phyloP scores from a whole-genome alignment of 2,797 vertebrate species.

The Harpagifer antarcticus region DNA sequence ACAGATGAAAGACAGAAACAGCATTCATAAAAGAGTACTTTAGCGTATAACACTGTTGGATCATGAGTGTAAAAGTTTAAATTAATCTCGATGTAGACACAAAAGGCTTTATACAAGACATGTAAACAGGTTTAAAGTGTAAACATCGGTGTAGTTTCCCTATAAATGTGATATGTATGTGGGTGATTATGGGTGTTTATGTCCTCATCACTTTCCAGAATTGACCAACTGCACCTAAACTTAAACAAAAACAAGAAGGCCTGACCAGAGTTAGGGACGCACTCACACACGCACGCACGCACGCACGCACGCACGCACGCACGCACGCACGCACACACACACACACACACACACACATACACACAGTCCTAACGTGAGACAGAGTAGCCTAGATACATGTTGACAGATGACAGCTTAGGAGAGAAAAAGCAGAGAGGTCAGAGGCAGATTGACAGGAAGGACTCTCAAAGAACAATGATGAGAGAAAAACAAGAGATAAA shows the following conservation, averaged over 20 bases:
- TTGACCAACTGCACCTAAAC: neutral
- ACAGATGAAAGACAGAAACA: neutral
- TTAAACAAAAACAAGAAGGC: constrained; percentile 1
- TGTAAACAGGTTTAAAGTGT: too few species aligned
- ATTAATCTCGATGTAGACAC: too few species aligned
- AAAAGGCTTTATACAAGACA: too few species aligned
- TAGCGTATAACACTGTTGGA: neutral
- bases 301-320: neutral
- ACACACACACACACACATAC: neutral
- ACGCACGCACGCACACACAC: too few species aligned
- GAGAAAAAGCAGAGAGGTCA: constrained; percentile 18
- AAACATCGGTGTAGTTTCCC: too few species aligned
- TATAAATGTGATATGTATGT: too few species aligned
- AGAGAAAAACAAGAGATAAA: neutral
- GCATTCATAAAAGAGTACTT: neutral
- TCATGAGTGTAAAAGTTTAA: neutral
- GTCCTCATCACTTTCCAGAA: neutral
- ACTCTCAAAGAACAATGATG: neutral
- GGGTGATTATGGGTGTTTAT: too few species aligned
- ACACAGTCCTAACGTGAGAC: neutral
- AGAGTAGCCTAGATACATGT: constrained; percentile 22
- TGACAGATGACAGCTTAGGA: constrained; percentile 14
- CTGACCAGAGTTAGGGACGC: neutral
- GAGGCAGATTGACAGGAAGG: neutral
- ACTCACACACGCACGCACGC: too few species aligned